Base-by-base conservation (phyloP, 2,888 invertebrate genomes). In the Acanthopleura granulata region DNA sequence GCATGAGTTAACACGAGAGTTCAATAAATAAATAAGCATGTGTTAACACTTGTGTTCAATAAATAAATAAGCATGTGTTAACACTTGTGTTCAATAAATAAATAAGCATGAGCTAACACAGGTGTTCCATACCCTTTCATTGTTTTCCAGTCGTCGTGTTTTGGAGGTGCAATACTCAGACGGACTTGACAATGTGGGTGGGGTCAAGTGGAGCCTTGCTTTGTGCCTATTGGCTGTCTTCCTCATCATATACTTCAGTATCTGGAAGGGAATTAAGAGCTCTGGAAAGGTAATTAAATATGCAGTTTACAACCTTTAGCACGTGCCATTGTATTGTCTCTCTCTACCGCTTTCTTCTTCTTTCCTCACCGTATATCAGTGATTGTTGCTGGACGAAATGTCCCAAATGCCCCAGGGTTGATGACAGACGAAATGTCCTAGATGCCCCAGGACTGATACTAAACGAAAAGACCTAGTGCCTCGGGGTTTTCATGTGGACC, bases 241-340 rank as follows among this genome's bases (percentile, higher is more conserved):
- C 80, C 62, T 87, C 49, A 79, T 89, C 50, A 86, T 90, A n/a
- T 90, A 90, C 80, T 89, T 90, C 80, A 85, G 89, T 27, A 77
- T 90, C 40, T 90, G 90, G 90, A 89, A 89, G 78, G 90, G 90
- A 11, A 88, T 90, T 62, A 90, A 90, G 79, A 88, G 88, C 66
- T 89, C 90, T 6, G 90, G 90, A 73, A 90, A 90, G 88, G 90
- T 90, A 79, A 49, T 51, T 29, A 16, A 40, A 49, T n/a, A 49
- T 25, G 30, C 49, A 66, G 61, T 49, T 49, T 40, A 62, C 62
- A 11, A 49, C 29, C 22, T 22, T 25, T 57, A 62, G 22, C 49
- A 73, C 66, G 40, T 18, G 40, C 4, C 40, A 9, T 40, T 40
- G 40, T 40, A 9, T 40, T 6, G 40, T 40, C 40, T 40, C 9